Evolutionary conservation across 1,140 invertebrate species (phyloP).

Genomic region (Sarcophaga peregrina): DNA sequence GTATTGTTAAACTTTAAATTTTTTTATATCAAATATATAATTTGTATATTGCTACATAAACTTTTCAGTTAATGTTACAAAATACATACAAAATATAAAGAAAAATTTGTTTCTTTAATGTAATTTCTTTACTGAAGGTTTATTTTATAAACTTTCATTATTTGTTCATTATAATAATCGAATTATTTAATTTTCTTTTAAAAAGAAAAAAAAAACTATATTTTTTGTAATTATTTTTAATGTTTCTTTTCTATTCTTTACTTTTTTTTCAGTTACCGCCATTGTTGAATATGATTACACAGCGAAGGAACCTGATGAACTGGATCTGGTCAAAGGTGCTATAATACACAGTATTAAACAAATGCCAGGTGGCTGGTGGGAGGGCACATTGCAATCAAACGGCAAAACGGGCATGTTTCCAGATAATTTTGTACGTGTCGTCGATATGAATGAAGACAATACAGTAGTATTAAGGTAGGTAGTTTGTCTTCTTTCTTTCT

Average conservation of each 20-base stretch:
- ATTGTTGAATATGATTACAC: constrained; percentile 85
- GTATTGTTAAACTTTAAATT: too few species aligned
- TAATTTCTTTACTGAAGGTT: too few species aligned
- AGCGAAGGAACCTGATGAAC: constrained; percentile 84
- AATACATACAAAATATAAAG: too few species aligned
- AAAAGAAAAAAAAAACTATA: too few species aligned
- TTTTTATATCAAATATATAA: too few species aligned
- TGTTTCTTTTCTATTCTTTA: constrained; percentile 30
- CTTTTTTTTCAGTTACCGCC: constrained; percentile 74
- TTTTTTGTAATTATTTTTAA: constrained; percentile 28
- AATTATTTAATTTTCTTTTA: too few species aligned
- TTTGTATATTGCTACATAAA: too few species aligned
- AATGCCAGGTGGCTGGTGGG: constrained; percentile 95
- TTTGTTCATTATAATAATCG: too few species aligned
- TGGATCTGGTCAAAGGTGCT: constrained; percentile 89
- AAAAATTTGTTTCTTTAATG: too few species aligned
- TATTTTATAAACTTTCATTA: too few species aligned
- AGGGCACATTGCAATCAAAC: constrained; percentile 82
- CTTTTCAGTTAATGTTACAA: too few species aligned
- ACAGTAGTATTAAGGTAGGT: constrained; percentile 62
- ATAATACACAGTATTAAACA: constrained; percentile 85
- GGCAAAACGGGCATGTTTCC: constrained; percentile 96
- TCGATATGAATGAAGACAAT: constrained; percentile 61
- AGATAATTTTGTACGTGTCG: constrained; percentile 92
- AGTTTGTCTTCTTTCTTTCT: not conserved